Conservation (phyloP, 2,888 invertebrate genomes). For the Creontiades dilutus region DNA sequence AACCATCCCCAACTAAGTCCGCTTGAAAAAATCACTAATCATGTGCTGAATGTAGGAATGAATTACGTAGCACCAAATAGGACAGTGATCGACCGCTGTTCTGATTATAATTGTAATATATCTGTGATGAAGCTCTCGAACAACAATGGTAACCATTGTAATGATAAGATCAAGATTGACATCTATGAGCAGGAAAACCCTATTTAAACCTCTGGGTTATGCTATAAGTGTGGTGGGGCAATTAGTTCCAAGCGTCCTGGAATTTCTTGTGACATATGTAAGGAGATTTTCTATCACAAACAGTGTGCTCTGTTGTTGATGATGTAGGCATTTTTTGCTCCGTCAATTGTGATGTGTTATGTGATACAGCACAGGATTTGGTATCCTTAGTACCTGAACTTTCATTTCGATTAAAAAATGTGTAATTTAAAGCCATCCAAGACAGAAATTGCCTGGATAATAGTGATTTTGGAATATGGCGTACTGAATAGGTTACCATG, state of each 20-base stretch:
- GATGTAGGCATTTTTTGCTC: slow-evolving; percentile 8
- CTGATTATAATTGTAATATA: no score
- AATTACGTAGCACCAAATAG: no score
- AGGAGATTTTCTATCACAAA: not conserved
- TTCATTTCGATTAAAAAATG: not conserved
- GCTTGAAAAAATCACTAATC: no score
- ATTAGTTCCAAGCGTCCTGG: slow-evolving; percentile 24
- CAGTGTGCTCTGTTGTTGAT: not conserved
- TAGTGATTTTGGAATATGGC: not conserved
- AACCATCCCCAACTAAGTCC: no score
- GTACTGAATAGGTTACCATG: not conserved
- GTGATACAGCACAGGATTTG: no score
- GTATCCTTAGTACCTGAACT: not conserved
- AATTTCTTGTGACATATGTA: slow-evolving; percentile 23
- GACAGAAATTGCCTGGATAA: slow-evolving; percentile 1
- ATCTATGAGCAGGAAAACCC: not conserved
- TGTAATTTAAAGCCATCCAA: not conserved
- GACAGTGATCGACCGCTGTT: no score
- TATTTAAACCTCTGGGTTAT: no score
- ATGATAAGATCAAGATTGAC: no score
- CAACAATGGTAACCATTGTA: no score
- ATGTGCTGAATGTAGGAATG: no score
- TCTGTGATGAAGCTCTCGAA: no score
- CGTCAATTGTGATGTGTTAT: not conserved
- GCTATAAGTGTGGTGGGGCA: not conserved